These are phyloP conservation scores for Hirudinaria manillensis DNA, from an alignment of 2,888 invertebrate genomes.

Conservation along the genomic window DNA sequence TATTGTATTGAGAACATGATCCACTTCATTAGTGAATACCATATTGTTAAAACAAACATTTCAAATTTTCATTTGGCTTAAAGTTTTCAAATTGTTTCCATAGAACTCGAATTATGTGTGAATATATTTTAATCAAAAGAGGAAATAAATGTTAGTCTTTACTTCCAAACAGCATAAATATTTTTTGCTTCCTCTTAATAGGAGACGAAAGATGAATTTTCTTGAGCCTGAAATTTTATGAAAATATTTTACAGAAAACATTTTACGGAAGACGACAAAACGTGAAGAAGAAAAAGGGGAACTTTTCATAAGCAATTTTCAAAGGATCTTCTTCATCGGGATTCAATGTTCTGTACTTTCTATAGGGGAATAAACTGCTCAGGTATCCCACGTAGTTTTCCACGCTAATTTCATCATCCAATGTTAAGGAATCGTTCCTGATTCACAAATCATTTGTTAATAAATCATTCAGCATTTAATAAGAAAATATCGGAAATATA, in stretches of 20 bases:
- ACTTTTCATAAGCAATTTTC: conserved; percentile 15
- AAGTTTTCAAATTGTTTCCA: background rate
- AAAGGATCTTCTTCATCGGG: conserved; percentile 22
- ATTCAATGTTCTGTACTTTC: background rate
- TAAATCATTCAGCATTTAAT: background rate
- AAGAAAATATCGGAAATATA: conserved; percentile 9
- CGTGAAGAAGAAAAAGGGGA: background rate
- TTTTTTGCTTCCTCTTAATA: background rate
- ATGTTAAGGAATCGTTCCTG: conserved; percentile 18
- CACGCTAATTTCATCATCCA: background rate
- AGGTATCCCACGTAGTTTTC: conserved; percentile 31
- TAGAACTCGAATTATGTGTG: background rate
- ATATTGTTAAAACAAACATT: background rate
- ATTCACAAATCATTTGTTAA: background rate
- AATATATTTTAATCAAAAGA: background rate
- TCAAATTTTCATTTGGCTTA: background rate
- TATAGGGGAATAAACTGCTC: conserved; percentile 27
- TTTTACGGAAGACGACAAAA: background rate
- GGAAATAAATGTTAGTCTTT: background rate
- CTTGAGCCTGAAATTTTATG: background rate
- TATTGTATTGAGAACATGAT: no score
- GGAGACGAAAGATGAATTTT: no score
- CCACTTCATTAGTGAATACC: background rate
- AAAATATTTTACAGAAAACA: background rate
- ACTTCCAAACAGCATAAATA: background rate